Evolutionary conservation across 1,140 invertebrate genomes (phyloP).

Genomic region (Bombus balteatus): DNA sequence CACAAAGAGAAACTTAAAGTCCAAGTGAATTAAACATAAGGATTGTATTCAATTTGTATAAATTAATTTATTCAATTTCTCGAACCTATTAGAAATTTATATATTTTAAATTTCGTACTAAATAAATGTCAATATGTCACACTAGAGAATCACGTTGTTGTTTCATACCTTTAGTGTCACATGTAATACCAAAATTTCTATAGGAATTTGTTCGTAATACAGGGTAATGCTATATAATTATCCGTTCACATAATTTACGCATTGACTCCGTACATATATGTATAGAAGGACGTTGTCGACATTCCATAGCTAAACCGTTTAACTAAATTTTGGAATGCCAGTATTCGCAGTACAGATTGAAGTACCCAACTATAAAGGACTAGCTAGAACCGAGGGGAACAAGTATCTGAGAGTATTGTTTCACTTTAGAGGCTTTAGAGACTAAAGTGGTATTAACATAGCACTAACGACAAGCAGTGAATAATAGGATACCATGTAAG

Average conservation of each 20-base stretch:
- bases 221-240: not conserved
- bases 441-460: not conserved
- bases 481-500: not conserved
- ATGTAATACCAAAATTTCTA: too few species aligned
- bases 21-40: too few species aligned
- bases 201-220: not conserved
- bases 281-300: not conserved
- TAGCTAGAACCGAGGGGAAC: not conserved
- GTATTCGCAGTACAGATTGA: slow-evolving; percentile 14
- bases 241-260: not conserved
- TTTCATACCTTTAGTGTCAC: too few species aligned
- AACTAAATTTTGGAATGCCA: slow-evolving; percentile 19
- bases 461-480: slow-evolving; percentile 31
- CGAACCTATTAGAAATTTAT: not conserved
- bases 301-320: not conserved
- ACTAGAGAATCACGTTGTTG: too few species aligned
- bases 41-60: too few species aligned
- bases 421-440: slow-evolving; percentile 28
- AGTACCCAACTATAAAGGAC: slow-evolving; percentile 10
- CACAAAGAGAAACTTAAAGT: too few species aligned
- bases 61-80: not conserved
- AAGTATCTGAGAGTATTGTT: slow-evolving; percentile 31
- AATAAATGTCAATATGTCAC: too few species aligned
- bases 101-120: not conserved
- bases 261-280: not conserved